phyloP scores from a whole-genome alignment of 2,888 invertebrate genomes.

The Zele albiditarsus region DNA sequence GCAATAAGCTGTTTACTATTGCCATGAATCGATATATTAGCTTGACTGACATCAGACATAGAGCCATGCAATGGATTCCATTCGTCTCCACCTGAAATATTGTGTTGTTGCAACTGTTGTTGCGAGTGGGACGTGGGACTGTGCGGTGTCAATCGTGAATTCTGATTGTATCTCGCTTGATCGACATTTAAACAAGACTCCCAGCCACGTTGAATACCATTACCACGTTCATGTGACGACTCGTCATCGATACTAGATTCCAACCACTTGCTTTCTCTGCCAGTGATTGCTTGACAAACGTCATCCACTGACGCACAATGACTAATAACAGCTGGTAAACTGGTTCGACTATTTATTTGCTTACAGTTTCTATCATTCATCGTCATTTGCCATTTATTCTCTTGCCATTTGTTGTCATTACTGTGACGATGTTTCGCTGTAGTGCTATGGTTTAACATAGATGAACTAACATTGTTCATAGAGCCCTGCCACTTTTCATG shows the following conservation, averaged over 20 bases:
- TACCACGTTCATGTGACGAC: slow-evolving; percentile 47
- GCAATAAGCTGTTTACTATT: slow-evolving; percentile 79
- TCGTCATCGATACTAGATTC: slow-evolving; percentile 62
- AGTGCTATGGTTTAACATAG: slow-evolving; percentile 24
- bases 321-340: slow-evolving; percentile 58
- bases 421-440: slow-evolving; percentile 48
- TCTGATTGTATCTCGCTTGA: slow-evolving; percentile 50
- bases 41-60: slow-evolving; percentile 66
- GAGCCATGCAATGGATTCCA: slow-evolving; percentile 65
- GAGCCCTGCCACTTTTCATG: slow-evolving; percentile 76
- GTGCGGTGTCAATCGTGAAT: slow-evolving; percentile 55
- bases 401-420: slow-evolving; percentile 58
- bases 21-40: slow-evolving; percentile 56
- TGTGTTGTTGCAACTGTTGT: slow-evolving; percentile 26
- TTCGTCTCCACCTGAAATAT: slow-evolving; percentile 55
- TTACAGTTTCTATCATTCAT: slow-evolving; percentile 66
- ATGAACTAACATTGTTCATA: slow-evolving; percentile 78
- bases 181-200: slow-evolving; percentile 55
- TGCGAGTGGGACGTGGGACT: slow-evolving; percentile 54
- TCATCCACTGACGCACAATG: slow-evolving; percentile 58
- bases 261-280: slow-evolving; percentile 62
- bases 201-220: slow-evolving; percentile 51
- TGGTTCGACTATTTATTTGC: slow-evolving; percentile 49
- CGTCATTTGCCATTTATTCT: slow-evolving; percentile 64
- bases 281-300: slow-evolving; percentile 51